Conservation (phyloP, 2,888 invertebrate genomes). For the Tortrix viridana region DNA sequence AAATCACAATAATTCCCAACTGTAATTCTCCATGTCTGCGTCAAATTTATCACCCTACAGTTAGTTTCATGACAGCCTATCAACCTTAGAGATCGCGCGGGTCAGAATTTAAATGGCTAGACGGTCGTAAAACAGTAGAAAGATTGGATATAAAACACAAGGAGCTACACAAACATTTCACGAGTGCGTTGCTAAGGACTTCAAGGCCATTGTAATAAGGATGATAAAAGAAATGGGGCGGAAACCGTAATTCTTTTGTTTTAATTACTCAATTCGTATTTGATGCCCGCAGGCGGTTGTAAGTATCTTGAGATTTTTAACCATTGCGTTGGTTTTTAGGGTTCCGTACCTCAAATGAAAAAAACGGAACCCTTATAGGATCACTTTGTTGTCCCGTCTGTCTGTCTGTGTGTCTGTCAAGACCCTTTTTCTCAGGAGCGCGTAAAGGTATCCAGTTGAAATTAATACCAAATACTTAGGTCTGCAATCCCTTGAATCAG, state of each 20-base stretch:
- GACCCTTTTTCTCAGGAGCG: no score
- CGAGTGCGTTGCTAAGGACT: conserved; percentile 4
- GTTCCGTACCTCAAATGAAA: no score
- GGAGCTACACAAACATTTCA: not conserved
- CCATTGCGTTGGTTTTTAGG: not conserved
- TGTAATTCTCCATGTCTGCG: not conserved
- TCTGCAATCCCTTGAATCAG: no score
- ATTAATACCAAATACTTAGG: no score
- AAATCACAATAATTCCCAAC: no score
- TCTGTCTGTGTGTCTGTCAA: no score
- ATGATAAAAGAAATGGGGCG: conserved; percentile 16
- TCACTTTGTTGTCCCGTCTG: no score
- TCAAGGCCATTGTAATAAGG: conserved; percentile 1
- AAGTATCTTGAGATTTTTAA: not conserved
- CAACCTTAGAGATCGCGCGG: not conserved
- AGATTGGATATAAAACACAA: conserved; percentile 7
- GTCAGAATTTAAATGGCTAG: not conserved
- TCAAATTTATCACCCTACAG: not conserved
- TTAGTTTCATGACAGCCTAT: not conserved
- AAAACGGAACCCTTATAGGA: no score
- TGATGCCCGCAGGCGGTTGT: conserved; percentile 13
- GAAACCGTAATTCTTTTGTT: conserved; percentile 1
- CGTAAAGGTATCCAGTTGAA: no score
- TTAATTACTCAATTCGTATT: conserved; percentile 18
- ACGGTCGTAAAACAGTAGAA: conserved; percentile 6